Conservation (phyloP, 2,888 invertebrate species). For the Netelia inedita region DNA sequence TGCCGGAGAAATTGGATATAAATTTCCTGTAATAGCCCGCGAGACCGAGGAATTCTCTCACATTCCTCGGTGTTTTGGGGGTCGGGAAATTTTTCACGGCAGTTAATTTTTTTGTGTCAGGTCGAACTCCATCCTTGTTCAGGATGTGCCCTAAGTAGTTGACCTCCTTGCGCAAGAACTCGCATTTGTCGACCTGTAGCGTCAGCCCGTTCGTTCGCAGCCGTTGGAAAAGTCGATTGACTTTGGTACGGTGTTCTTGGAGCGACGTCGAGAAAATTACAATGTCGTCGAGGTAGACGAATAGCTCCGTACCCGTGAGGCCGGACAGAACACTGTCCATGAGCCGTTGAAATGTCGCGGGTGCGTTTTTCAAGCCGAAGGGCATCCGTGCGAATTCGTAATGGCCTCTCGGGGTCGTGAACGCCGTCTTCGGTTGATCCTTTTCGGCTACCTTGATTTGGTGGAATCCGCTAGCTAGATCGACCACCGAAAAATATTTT, state of each 20-base stretch:
- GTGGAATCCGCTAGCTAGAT: constrained; percentile 65
- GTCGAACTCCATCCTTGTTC: constrained; percentile 65
- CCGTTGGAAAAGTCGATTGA: background rate
- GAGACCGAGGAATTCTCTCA: constrained; percentile 39
- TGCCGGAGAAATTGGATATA: no score
- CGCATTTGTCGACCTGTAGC: constrained; percentile 57
- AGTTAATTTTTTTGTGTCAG: constrained; percentile 67
- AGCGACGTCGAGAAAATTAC: background rate
- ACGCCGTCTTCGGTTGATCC: constrained; percentile 45
- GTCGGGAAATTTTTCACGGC: constrained; percentile 65
- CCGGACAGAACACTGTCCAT: no score
- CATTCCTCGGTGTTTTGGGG: constrained; percentile 66
- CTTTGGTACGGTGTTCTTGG: background rate
- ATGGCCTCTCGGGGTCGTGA: constrained; percentile 38
- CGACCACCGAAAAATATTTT: no score
- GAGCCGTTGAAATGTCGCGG: no score
- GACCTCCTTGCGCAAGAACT: constrained; percentile 58
- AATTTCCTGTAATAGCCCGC: no score
- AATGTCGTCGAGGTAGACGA: no score
- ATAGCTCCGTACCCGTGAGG: no score
- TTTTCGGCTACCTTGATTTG: constrained; percentile 66
- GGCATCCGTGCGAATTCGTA: no score
- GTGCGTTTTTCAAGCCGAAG: no score
- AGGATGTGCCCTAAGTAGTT: constrained; percentile 66
- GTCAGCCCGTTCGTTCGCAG: background rate